Evolutionary conservation across 2,113 vertebrate genomes (phyloP), one percentile per base, ranked within the genome.

Genomic region (Pseudorectes ferrugineus): DNA sequence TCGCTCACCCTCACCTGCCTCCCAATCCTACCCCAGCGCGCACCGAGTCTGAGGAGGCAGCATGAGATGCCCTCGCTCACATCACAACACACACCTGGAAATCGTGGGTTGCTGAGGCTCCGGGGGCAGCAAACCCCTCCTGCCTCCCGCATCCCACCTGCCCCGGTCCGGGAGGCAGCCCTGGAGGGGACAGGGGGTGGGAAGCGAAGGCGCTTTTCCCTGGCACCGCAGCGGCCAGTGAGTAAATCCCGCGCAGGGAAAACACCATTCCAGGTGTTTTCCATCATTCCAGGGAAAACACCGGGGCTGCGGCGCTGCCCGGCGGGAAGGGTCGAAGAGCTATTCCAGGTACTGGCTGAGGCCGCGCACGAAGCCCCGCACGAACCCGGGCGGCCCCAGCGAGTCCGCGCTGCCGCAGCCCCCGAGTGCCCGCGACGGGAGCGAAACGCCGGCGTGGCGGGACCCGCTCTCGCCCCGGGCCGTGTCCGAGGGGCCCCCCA

Each of bases 211-310:
- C 11, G 21, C n/a, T 54, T 48, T n/a, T 8, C 48, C 24, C n/a
- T 5, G 42, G 51, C 42, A 19, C 46, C 1, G 20, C 29, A 31
- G 43, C 0, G 14, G 17, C 3, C 52, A 15, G 46, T 0, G 23
- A 67, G 35, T 3, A 13, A 62, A 35, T 3, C 25, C 7, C 25
- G 11, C 0, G 11, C 0, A 4, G 62, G 0, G 22, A n/a, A n/a
- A n/a, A n/a, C n/a, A n/a, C n/a, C n/a, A n/a, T n/a, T n/a, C n/a
- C n/a, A n/a, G n/a, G n/a, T n/a, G n/a, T n/a, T n/a, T n/a, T n/a
- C n/a, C n/a, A n/a, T n/a, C 33, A 3, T 23, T 42, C 15, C 40
- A 59, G 35, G 58, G 49, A 18, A 33, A 49, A 1, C 3, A 3
- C 2, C 12, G 6, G n/a, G 35, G 13, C 5, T 6, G 15, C 7